These are phyloP conservation scores for Galaxea fascicularis DNA, from an alignment of 92 coral and sea anemone species.

Conservation along the genomic window DNA sequence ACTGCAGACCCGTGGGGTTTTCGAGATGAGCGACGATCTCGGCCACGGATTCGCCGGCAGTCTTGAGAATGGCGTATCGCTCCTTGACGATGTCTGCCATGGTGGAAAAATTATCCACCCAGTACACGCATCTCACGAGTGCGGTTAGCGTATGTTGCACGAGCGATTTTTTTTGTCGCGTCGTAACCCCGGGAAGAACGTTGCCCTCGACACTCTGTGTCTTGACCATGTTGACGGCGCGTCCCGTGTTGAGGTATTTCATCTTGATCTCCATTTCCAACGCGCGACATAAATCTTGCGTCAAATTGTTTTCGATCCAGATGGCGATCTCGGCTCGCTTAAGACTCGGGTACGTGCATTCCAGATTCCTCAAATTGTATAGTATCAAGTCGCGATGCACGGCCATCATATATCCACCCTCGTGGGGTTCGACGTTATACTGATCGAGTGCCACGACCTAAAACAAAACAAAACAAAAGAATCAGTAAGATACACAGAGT, in stretches of 20 bases:
- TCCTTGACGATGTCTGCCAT: neutral
- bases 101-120: slow-evolving; percentile 25
- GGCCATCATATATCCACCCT: slow-evolving; percentile 4
- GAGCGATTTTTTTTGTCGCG: slow-evolving; percentile 11
- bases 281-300: slow-evolving; percentile 13
- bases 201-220: slow-evolving; percentile 8
- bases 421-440: slow-evolving; percentile 25
- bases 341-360: neutral
- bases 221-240: slow-evolving; percentile 24
- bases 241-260: neutral
- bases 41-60: slow-evolving; percentile 10
- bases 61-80: neutral
- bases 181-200: slow-evolving; percentile 10
- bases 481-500: neutral
- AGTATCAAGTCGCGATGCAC: slow-evolving; percentile 21
- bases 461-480: neutral
- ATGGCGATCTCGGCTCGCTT: neutral
- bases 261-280: slow-evolving; percentile 16
- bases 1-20: neutral
- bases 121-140: slow-evolving; percentile 11
- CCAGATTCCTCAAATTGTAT: neutral
- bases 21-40: slow-evolving; percentile 8
- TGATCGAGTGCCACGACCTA: slow-evolving; percentile 28
- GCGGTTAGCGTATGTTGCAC: slow-evolving; percentile 22
- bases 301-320: slow-evolving; percentile 31